Percentiles rank a stretch among this genome's conserved stretches.
Conservation (phyloP, 2,888 invertebrate genomes). For the Xylophagus ater region DNA sequence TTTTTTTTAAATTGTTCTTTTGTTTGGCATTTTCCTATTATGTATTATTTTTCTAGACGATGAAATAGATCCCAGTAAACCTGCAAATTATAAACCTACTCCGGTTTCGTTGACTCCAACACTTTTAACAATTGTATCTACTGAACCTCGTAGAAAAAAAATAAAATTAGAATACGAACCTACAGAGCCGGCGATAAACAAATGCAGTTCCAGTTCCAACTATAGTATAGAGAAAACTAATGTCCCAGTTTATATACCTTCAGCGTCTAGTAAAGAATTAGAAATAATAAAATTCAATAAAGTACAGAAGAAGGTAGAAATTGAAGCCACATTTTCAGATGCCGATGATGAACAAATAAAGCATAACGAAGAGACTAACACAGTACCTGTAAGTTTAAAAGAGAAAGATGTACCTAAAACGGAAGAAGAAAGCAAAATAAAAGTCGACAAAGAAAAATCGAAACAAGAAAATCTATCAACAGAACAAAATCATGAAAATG, state of each 20-base stretch:
- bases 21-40: too few species aligned
- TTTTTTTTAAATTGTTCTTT: conserved; percentile 6
- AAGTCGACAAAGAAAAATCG: too few species aligned
- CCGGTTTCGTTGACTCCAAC: conserved; percentile 24
- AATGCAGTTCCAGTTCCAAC: conserved; percentile 22
- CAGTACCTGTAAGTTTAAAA: conserved; percentile 20
- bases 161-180: conserved; percentile 36
- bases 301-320: conserved; percentile 5
- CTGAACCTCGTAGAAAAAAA: conserved; percentile 24
- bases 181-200: conserved; percentile 34
- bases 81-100: conserved; percentile 32
- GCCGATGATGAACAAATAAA: conserved; percentile 13
- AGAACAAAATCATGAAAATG: background rate
- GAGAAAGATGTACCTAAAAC: conserved; percentile 22
- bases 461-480: conserved; percentile 7
- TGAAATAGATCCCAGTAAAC: conserved; percentile 15
- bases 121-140: conserved; percentile 26
- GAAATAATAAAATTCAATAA: background rate
- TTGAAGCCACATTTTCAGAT: background rate
- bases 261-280: conserved; percentile 4
- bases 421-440: conserved; percentile 6
- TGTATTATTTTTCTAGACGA: conserved; percentile 24
- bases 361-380: background rate
- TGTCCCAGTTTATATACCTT: conserved; percentile 34
- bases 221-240: conserved; percentile 15